A percentile compares a stretch with the other conserved stretches of the same genome.
phyloP scores from a whole-genome alignment of 2,888 invertebrate species.

The Aspidiotus destructor region DNA sequence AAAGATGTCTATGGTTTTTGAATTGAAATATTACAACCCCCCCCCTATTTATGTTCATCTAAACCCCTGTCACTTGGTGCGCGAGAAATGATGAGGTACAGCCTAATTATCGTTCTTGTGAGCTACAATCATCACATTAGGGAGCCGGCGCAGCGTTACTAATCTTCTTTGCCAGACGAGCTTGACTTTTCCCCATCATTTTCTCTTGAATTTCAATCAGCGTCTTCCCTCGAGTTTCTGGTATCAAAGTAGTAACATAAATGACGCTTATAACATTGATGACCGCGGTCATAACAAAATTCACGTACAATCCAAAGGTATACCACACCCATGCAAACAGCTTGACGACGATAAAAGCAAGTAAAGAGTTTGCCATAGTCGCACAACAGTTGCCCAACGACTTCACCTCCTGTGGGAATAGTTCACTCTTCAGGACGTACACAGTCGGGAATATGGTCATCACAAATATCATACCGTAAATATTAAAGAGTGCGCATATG shows the following conservation, averaged over 20 bases:
- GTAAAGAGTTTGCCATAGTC: background rate
- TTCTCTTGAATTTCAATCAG: constrained; percentile 16
- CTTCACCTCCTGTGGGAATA: constrained; percentile 16
- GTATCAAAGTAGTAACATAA: constrained; percentile 9
- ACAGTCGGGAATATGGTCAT: background rate
- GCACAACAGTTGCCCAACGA: constrained; percentile 9
- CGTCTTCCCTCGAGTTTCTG: constrained; percentile 12
- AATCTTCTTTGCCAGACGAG: too few species aligned
- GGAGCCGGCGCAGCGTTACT: too few species aligned
- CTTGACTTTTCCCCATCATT: too few species aligned
- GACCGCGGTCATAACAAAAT: background rate
- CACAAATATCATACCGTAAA: constrained; percentile 12
- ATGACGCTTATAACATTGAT: background rate
- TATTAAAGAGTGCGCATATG: constrained; percentile 3
- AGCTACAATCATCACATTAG: too few species aligned
- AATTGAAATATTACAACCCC: too few species aligned
- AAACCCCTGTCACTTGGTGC: too few species aligned
- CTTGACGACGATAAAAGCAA: constrained; percentile 11
- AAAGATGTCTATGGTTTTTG: too few species aligned
- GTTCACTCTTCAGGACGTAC: constrained; percentile 13
- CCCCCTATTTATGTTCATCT: too few species aligned
- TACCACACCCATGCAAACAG: constrained; percentile 5
- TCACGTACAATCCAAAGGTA: constrained; percentile 5
- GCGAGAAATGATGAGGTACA: too few species aligned
- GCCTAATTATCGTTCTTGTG: too few species aligned